Evolutionary conservation across 2,113 vertebrate genomes (phyloP).

Genomic region (Thalassoma bifasciatum): DNA sequence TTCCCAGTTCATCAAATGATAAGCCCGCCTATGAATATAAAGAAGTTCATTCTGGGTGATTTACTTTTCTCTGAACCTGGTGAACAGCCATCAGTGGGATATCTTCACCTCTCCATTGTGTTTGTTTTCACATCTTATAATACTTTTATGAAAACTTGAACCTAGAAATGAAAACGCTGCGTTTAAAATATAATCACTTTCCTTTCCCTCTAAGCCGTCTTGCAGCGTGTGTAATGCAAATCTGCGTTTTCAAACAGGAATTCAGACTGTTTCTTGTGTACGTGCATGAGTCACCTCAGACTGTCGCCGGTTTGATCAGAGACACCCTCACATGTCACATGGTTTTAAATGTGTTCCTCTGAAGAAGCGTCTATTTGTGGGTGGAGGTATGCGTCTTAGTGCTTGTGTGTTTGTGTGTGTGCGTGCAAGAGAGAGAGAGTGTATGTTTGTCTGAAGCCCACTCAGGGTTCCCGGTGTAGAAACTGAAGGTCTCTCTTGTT

Average conservation of each 20-base stretch:
- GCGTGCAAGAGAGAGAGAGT: constrained; percentile 30
- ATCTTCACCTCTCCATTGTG: background rate
- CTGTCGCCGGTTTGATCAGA: constrained; percentile 66
- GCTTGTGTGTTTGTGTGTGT: constrained; percentile 24
- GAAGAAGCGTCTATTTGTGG: constrained; percentile 60
- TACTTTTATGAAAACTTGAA: background rate
- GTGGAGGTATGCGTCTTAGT: constrained; percentile 34
- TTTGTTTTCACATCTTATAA: constrained; percentile 4
- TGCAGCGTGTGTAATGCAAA: constrained; percentile 49
- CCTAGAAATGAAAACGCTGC: constrained; percentile 9
- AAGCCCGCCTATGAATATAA: too few relatives aligned
- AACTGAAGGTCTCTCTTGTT: constrained; percentile 70
- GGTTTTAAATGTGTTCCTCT: constrained; percentile 57
- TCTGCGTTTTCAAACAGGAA: constrained; percentile 48
- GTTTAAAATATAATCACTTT: constrained; percentile 31
- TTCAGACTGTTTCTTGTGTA: constrained; percentile 26
- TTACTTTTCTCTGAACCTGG: background rate
- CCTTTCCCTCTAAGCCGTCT: constrained; percentile 49
- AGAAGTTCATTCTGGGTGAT: too few relatives aligned
- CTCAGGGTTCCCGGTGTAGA: constrained; percentile 64
- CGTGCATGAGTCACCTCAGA: constrained; percentile 59
- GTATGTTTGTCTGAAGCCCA: constrained; percentile 58
- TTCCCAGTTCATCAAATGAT: too few relatives aligned
- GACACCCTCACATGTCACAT: constrained; percentile 53
- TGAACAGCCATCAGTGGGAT: background rate